phyloP scores from a whole-genome alignment of 2,888 invertebrate genomes.

The Himalopsyche anomala region DNA sequence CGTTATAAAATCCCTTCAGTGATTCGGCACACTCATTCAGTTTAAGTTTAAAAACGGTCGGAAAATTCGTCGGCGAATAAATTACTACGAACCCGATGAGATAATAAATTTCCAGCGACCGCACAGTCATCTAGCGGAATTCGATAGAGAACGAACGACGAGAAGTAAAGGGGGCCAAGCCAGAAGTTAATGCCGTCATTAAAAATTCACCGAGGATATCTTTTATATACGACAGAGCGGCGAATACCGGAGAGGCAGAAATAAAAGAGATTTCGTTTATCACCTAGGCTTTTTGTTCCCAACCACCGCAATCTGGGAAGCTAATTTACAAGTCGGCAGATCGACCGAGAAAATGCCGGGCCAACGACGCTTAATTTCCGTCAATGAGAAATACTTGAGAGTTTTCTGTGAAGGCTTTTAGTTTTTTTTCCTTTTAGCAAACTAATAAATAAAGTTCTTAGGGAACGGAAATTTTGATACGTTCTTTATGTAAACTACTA shows the following conservation, averaged over 20 bases:
- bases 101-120: not conserved
- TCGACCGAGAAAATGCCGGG: slow-evolving; percentile 24
- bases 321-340: slow-evolving; percentile 42
- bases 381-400: slow-evolving; percentile 40
- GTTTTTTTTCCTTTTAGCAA: no score
- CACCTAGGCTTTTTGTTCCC: slow-evolving; percentile 27
- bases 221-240: slow-evolving; percentile 35
- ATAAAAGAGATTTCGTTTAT: slow-evolving; percentile 39
- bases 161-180: slow-evolving; percentile 5
- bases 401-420: not conserved
- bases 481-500: no score
- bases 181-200: slow-evolving; percentile 49
- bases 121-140: slow-evolving; percentile 31
- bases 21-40: no score
- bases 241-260: slow-evolving; percentile 25
- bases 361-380: slow-evolving; percentile 17
- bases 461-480: no score
- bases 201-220: slow-evolving; percentile 47
- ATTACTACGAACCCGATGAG: not conserved
- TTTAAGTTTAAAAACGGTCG: not conserved
- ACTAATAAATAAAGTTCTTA: no score
- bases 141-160: not conserved
- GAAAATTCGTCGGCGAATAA: not conserved
- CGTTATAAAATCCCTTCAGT: no score
- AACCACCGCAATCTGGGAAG: not conserved